Conservation (phyloP, 2,113 vertebrate species). For the Chlorocebus sabaeus region DNA sequence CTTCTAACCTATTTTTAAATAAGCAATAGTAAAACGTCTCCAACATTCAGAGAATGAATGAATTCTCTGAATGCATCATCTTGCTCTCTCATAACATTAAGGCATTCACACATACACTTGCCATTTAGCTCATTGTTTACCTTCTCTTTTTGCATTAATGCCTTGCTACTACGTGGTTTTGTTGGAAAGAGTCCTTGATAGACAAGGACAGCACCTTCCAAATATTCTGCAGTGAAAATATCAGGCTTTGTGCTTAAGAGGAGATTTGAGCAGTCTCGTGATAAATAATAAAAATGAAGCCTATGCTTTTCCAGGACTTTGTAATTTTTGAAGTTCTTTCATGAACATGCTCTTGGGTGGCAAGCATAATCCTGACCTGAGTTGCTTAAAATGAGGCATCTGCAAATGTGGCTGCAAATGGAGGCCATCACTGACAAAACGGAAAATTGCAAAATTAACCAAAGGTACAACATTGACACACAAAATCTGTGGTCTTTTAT, state of each 20-base stretch:
- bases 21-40: neutral
- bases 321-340: slow-evolving; percentile 11
- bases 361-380: neutral
- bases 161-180: slow-evolving; percentile 15
- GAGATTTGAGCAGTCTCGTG: neutral
- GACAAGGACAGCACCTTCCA: neutral
- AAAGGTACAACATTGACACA: neutral
- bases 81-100: neutral
- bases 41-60: neutral
- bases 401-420: neutral
- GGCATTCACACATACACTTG: neutral
- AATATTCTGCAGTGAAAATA: neutral
- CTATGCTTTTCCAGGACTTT: neutral
- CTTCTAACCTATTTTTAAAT: neutral
- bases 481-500: neutral
- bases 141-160: slow-evolving; percentile 22
- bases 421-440: neutral
- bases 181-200: neutral
- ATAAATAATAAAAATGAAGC: neutral
- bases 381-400: slow-evolving; percentile 5
- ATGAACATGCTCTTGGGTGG: neutral
- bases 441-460: slow-evolving; percentile 45
- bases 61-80: neutral
- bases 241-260: neutral
- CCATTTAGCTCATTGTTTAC: neutral